phyloP scores from a whole-genome alignment of 92 coral and sea anemone genomes.

The Pocillopora meandrina region DNA sequence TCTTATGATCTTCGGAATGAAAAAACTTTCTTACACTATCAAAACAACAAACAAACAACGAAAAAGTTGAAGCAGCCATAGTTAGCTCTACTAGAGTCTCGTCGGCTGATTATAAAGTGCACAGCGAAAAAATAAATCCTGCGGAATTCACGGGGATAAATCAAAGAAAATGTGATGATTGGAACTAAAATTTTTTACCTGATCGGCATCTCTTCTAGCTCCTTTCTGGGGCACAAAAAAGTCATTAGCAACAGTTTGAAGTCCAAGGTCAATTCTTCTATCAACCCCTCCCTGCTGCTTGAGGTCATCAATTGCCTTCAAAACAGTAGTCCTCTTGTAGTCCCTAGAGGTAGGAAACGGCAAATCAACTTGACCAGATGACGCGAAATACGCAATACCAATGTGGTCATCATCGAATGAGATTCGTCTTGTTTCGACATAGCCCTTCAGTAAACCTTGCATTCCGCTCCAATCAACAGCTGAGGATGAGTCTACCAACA shows the following conservation, averaged over 20 bases:
- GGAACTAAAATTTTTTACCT: slow-evolving; percentile 7
- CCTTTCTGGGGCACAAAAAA: slow-evolving; percentile 56
- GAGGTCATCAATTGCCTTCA: slow-evolving; percentile 48
- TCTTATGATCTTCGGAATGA: too few species aligned
- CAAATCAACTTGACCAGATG: slow-evolving; percentile 39
- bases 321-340: slow-evolving; percentile 43
- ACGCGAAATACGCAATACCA: slow-evolving; percentile 64
- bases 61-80: too few species aligned
- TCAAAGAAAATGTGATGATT: too few species aligned
- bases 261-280: slow-evolving; percentile 58
- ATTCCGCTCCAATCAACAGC: slow-evolving; percentile 63
- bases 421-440: slow-evolving; percentile 59
- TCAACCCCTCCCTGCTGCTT: slow-evolving; percentile 44
- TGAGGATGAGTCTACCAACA: slow-evolving; percentile 71
- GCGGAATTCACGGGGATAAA: too few species aligned
- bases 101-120: too few species aligned
- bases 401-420: slow-evolving; percentile 64
- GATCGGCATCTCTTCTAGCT: slow-evolving; percentile 43
- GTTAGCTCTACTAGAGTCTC: too few species aligned
- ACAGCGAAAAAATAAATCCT: too few species aligned
- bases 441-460: slow-evolving; percentile 60
- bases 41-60: too few species aligned
- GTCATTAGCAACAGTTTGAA: slow-evolving; percentile 40
- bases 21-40: too few species aligned
- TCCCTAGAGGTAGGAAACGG: slow-evolving; percentile 43